Percentiles rank a stretch among this genome's conserved stretches.
phyloP scores from a whole-genome alignment of 2,113 vertebrate species.

The Poicephalus meyeri region DNA sequence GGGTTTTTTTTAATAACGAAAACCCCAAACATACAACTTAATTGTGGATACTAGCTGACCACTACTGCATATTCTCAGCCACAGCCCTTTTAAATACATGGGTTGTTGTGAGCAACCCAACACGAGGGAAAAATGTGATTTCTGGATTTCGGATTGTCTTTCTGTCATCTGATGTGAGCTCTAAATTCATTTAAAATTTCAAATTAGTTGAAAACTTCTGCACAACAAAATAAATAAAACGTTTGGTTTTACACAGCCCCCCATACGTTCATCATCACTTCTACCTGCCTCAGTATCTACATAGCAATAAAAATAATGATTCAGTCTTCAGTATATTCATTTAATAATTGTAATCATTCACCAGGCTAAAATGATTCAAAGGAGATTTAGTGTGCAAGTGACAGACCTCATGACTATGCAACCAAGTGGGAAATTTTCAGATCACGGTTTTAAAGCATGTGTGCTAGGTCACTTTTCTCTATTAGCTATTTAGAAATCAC shows the following conservation, averaged over 20 bases:
- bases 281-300: neutral
- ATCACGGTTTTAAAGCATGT: neutral
- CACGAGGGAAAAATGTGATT: neutral
- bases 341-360: conserved; percentile 7
- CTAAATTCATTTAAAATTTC: neutral
- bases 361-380: neutral
- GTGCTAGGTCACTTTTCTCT: conserved; percentile 4
- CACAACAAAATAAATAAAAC: neutral
- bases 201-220: neutral
- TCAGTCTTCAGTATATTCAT: neutral
- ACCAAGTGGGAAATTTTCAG: conserved; percentile 47
- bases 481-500: conserved; percentile 59
- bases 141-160: neutral
- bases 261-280: neutral
- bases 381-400: conserved; percentile 12
- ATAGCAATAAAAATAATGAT: neutral
- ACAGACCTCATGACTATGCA: conserved; percentile 39
- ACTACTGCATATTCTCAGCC: neutral
- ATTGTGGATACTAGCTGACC: neutral
- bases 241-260: neutral
- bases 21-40: neutral
- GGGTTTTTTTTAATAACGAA: rapidly evolving
- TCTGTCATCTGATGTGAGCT: neutral
- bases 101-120: neutral
- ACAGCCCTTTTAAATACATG: neutral